Percentiles rank a stretch among this genome's conserved stretches.
These are phyloP conservation scores for Alethe diademata DNA, from an alignment of 2,113 vertebrate genomes.

Conservation along the genomic window DNA sequence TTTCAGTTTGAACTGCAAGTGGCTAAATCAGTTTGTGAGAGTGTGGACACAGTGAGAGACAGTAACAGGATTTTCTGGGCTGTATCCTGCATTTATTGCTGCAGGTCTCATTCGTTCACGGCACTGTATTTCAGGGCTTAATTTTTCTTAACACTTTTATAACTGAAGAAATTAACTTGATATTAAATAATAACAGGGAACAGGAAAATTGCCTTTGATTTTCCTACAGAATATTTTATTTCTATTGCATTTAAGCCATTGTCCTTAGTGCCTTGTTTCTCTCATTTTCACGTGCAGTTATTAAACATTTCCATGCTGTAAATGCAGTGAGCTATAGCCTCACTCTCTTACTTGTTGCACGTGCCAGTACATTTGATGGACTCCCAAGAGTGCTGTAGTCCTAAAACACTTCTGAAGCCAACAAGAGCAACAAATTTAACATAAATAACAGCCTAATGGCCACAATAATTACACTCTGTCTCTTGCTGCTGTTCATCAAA, in stretches of 20 bases:
- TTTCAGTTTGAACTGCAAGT: not conserved
- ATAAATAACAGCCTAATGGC: constrained; percentile 33
- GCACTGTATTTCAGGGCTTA: not conserved
- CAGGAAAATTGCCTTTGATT: not conserved
- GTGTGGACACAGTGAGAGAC: not conserved
- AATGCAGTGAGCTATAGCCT: not conserved
- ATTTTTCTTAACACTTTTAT: not conserved
- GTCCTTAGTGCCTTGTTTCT: not conserved
- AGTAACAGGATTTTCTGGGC: not conserved
- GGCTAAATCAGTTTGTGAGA: not conserved
- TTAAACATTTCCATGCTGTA: not conserved
- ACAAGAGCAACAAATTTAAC: not conserved
- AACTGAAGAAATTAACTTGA: not conserved
- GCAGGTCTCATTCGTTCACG: not conserved
- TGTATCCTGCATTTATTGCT: not conserved
- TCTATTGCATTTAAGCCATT: not conserved
- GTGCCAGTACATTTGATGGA: not conserved
- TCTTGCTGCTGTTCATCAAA: constrained; percentile 24
- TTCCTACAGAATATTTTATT: not conserved
- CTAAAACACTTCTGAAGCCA: not conserved
- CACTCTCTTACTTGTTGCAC: not conserved
- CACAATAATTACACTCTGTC: not conserved
- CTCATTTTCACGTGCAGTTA: constrained; percentile 1
- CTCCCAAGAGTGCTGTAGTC: not conserved
- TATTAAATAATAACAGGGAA: not conserved